A percentile compares a stretch with the other conserved stretches of the same genome.
These are phyloP conservation scores for Zophobas morio DNA, from an alignment of 1,140 invertebrate species.

Conservation along the genomic window DNA sequence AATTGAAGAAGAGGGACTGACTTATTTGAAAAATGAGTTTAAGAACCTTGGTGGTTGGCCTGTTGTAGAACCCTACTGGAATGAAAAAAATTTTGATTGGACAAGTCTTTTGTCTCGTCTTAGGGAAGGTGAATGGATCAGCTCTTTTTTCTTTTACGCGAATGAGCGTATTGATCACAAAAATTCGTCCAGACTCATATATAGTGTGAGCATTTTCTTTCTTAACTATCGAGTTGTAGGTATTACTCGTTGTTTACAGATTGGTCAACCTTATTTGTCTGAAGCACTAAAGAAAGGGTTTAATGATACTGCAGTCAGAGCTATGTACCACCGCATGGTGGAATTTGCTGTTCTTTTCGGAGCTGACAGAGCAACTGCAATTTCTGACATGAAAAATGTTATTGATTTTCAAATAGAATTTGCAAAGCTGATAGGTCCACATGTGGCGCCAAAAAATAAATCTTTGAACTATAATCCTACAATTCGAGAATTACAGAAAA, in stretches of 20 bases:
- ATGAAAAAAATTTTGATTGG: constrained; percentile 79
- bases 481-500: constrained; percentile 69
- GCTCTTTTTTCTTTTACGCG: constrained; percentile 90
- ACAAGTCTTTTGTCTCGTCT: constrained; percentile 84
- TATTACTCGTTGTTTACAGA: constrained; percentile 59
- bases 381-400: constrained; percentile 70
- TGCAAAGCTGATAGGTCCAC: constrained; percentile 30
- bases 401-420: constrained; percentile 53
- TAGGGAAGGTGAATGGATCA: constrained; percentile 81
- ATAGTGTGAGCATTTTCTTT: constrained; percentile 61
- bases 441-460: constrained; percentile 68
- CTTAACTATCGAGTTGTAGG: constrained; percentile 26
- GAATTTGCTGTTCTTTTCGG: constrained; percentile 74
- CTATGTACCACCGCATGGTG: constrained; percentile 66
- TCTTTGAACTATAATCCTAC: constrained; percentile 77
- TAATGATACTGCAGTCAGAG: constrained; percentile 63
- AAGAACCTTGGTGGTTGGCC: constrained; percentile 74
- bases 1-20: constrained; percentile 66
- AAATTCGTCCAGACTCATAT: constrained; percentile 76
- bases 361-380: constrained; percentile 67
- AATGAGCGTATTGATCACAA: constrained; percentile 87
- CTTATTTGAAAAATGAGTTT: constrained; percentile 67
- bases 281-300: constrained; percentile 73
- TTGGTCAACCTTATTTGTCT: constrained; percentile 75
- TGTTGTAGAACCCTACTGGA: constrained; percentile 71